These are phyloP conservation scores for Macrophya alboannulata DNA, from an alignment of 2,888 invertebrate genomes.

Conservation along the genomic window DNA sequence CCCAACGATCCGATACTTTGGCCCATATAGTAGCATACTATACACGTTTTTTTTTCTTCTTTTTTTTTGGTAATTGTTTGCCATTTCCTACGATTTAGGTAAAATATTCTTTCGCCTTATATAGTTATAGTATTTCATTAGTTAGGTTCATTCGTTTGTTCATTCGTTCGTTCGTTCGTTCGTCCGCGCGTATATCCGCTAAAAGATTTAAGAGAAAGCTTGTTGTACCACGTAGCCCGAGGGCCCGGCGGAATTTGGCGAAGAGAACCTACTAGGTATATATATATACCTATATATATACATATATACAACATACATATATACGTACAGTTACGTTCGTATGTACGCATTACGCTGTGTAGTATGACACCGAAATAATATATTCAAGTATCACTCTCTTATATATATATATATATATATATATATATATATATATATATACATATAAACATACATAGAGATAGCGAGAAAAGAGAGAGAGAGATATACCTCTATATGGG, in stretches of 20 bases:
- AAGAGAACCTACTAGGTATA: constrained; percentile 24
- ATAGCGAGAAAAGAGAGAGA: background rate
- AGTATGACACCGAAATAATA: background rate
- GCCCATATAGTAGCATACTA: background rate
- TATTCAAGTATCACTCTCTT: background rate
- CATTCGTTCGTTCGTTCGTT: background rate
- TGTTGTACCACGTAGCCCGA: constrained; percentile 24
- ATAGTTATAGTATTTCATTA: background rate
- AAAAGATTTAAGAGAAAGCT: constrained; percentile 45
- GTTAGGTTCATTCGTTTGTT: background rate
- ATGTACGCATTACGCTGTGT: background rate
- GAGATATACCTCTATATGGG: background rate
- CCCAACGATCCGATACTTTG: no score
- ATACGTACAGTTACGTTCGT: background rate
- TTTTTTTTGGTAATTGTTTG: background rate
- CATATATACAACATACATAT: background rate
- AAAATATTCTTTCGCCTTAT: background rate
- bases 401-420: background rate
- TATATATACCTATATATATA: background rate
- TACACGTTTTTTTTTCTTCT: background rate
- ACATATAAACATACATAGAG: background rate
- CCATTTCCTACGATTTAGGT: background rate
- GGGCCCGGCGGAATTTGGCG: constrained; percentile 37
- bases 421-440: background rate
- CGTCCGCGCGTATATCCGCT: constrained; percentile 8